Evolutionary conservation across 2,888 invertebrate genomes (phyloP).

Genomic region (Drosophila eohydei): DNA sequence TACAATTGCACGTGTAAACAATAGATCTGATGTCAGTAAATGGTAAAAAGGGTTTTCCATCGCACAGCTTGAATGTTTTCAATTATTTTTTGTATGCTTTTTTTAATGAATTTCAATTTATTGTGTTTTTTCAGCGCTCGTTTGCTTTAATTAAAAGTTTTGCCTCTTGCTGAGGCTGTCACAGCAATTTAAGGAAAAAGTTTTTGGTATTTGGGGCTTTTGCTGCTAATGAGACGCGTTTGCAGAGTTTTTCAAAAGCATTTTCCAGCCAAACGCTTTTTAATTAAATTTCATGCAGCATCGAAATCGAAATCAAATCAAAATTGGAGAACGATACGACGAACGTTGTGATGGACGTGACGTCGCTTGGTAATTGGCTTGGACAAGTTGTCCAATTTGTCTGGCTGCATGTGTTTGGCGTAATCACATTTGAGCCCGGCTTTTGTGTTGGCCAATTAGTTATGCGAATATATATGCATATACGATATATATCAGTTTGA

Average conservation of each 20-base stretch:
- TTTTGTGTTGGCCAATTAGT: constrained; percentile 54
- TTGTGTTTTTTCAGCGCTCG: background rate
- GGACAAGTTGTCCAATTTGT: constrained; percentile 63
- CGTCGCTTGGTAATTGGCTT: constrained; percentile 41
- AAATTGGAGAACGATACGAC: constrained; percentile 21
- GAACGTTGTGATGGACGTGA: constrained; percentile 19
- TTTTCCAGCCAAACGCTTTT: constrained; percentile 23
- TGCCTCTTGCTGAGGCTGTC: constrained; percentile 1
- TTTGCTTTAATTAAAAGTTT: constrained; percentile 29
- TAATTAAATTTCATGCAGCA: constrained; percentile 35
- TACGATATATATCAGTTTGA: constrained; percentile 21
- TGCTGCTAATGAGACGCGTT: constrained; percentile 14
- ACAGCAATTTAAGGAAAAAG: background rate
- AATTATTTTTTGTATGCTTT: constrained; percentile 15
- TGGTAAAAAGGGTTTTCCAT: constrained; percentile 20
- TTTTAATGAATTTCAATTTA: constrained; percentile 9
- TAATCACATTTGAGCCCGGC: constrained; percentile 57
- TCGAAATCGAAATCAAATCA: constrained; percentile 37
- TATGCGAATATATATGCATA: constrained; percentile 42
- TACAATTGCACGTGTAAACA: constrained; percentile 32
- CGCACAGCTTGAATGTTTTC: constrained; percentile 20
- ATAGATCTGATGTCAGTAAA: constrained; percentile 9
- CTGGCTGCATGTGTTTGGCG: constrained; percentile 40
- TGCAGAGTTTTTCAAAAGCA: background rate
- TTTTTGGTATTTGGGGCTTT: constrained; percentile 1